Conservation (phyloP, 2,113 vertebrate species). For the Paramormyrops kingsleyae region DNA sequence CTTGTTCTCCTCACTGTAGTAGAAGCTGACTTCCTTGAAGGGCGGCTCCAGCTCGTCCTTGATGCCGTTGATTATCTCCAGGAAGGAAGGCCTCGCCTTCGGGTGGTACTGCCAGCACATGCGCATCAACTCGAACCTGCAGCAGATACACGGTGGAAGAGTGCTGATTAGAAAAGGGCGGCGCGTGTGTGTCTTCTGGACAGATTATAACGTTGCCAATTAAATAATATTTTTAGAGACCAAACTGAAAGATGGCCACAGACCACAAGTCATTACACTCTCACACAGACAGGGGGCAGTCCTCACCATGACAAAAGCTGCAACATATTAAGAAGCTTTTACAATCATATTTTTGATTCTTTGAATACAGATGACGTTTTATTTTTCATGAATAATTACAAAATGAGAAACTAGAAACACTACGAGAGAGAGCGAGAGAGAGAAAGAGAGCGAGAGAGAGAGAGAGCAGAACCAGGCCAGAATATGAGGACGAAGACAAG, state of each 20-base stretch:
- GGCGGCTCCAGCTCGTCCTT: conserved; percentile 87
- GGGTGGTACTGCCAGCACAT: conserved; percentile 99
- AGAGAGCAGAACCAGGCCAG: background rate
- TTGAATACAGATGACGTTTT: background rate
- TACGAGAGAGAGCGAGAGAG: too few relatives aligned
- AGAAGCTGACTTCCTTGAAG: conserved; percentile 92
- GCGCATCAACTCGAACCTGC: conserved; percentile 92
- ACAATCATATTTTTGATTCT: background rate
- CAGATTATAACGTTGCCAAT: background rate
- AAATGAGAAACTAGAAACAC: background rate
- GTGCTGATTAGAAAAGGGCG: background rate
- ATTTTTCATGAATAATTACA: background rate
- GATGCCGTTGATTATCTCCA: conserved; percentile 93
- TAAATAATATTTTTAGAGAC: background rate
- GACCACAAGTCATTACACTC: background rate
- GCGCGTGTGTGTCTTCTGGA: background rate
- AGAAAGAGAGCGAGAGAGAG: background rate
- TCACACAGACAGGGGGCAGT: conserved; percentile 55
- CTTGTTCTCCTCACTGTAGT: conserved; percentile 98
- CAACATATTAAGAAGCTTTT: background rate
- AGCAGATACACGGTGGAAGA: background rate
- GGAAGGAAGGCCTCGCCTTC: conserved; percentile 91
- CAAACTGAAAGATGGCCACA: background rate
- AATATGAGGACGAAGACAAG: background rate
- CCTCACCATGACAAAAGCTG: conserved; percentile 26